Evolutionary conservation across 2,797 vertebrate species (phyloP).

Genomic region (Anguilla anguilla): DNA sequence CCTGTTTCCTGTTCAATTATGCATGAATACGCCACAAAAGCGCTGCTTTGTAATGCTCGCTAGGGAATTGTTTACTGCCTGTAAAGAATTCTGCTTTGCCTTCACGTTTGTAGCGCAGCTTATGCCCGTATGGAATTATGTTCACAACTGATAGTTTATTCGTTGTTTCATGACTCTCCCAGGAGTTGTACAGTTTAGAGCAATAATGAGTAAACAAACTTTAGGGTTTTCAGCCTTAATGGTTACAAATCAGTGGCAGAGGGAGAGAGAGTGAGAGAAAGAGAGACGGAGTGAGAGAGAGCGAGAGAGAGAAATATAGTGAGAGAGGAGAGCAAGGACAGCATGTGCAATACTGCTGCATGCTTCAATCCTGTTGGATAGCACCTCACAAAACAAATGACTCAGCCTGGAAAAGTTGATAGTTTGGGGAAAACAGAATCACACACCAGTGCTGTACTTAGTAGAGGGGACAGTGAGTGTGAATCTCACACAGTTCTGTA

Average conservation of each 20-base stretch:
- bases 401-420: not conserved
- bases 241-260: not conserved
- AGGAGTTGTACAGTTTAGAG: conserved; percentile 14
- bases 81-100: conserved; percentile 26
- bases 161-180: conserved; percentile 19
- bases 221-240: not conserved
- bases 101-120: conserved; percentile 13
- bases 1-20: conserved; percentile 41
- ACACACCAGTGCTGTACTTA: conserved; percentile 78
- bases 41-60: conserved; percentile 5
- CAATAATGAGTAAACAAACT: conserved; percentile 13
- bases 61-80: conserved; percentile 19
- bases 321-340: not conserved
- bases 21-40: conserved; percentile 28
- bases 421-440: not conserved
- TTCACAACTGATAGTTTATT: not conserved
- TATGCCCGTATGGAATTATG: not conserved
- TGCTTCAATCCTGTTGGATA: not conserved
- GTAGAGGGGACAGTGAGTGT: conserved; percentile 74
- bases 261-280: not conserved
- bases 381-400: not conserved
- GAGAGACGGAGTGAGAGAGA: not conserved
- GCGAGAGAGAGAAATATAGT: not conserved
- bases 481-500: not conserved
- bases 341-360: not conserved